These are phyloP conservation scores for Xanthia togata DNA, from an alignment of 2,888 invertebrate species.

Conservation along the genomic window DNA sequence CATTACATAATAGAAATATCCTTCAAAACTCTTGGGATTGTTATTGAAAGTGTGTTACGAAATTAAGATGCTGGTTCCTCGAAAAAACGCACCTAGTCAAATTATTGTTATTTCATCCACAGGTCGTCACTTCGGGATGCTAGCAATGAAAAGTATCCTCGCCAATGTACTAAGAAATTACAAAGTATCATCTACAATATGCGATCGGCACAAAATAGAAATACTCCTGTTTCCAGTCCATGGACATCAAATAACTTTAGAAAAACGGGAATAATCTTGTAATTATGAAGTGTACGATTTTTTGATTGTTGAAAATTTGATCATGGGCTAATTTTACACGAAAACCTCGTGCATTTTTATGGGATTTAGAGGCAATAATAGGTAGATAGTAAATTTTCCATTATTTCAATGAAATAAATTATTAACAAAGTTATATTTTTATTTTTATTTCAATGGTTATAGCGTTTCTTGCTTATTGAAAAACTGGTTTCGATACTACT, in stretches of 20 bases:
- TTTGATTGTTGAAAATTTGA: not conserved
- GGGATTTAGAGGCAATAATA: not conserved
- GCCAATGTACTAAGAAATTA: constrained; percentile 77
- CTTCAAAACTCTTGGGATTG: not conserved
- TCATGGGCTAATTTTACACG: not conserved
- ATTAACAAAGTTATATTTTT: not conserved
- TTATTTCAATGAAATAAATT: not conserved
- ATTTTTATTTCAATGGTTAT: not conserved
- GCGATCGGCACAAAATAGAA: constrained; percentile 81
- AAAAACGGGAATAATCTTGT: constrained; percentile 67
- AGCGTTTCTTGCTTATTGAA: not conserved
- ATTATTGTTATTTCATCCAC: constrained; percentile 46
- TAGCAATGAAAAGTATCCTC: constrained; percentile 82
- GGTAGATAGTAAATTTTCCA: not conserved
- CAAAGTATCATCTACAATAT: constrained; percentile 73
- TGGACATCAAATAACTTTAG: constrained; percentile 79
- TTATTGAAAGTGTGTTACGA: not conserved
- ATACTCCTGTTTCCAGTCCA: constrained; percentile 81
- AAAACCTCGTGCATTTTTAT: not conserved
- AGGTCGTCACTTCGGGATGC: constrained; percentile 85
- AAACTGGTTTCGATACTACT: not conserved
- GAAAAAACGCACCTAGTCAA: too few species aligned
- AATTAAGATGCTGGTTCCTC: too few species aligned
- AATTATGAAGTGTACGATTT: constrained; percentile 8
- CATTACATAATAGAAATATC: not conserved